Evolutionary conservation across 2,888 invertebrate species (phyloP).

Genomic region (Toxonevra muliebris): DNA sequence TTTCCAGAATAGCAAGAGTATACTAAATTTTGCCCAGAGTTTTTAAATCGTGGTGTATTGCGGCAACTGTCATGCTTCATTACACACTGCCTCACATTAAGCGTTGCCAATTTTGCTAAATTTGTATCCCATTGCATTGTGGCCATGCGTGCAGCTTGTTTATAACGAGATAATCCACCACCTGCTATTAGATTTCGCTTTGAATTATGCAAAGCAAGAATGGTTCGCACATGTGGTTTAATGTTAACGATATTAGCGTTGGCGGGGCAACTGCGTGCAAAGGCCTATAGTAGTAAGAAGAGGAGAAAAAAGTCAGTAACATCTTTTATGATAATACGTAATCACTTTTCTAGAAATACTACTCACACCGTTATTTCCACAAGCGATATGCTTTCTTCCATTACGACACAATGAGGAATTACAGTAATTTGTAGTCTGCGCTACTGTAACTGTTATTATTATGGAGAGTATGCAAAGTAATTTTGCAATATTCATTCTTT

Average conservation of each 20-base stretch:
- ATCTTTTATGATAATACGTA: background rate
- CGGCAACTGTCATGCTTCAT: constrained; percentile 53
- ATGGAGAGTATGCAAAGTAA: too few species aligned
- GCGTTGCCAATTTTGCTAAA: constrained; percentile 50
- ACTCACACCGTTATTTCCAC: constrained; percentile 33
- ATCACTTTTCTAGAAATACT: too few species aligned
- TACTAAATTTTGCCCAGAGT: constrained; percentile 55
- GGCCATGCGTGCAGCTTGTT: constrained; percentile 53
- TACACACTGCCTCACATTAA: constrained; percentile 52
- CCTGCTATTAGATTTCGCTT: constrained; percentile 38
- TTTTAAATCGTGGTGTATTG: constrained; percentile 49
- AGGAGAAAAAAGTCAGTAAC: background rate
- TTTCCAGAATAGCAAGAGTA: constrained; percentile 33
- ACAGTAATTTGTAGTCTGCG: too few species aligned
- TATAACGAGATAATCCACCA: constrained; percentile 10
- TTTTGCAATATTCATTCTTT: too few species aligned
- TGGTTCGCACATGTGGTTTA: background rate
- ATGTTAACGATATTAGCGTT: constrained; percentile 20
- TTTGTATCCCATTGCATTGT: constrained; percentile 56
- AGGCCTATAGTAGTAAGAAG: constrained; percentile 15
- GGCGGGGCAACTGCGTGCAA: constrained; percentile 16
- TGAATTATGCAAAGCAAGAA: constrained; percentile 32
- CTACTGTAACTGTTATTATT: too few species aligned
- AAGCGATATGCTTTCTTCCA: constrained; percentile 22
- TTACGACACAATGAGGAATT: too few species aligned